These are phyloP conservation scores for Clusia tigrina DNA, from an alignment of 2,888 invertebrate genomes.

Conservation along the genomic window DNA sequence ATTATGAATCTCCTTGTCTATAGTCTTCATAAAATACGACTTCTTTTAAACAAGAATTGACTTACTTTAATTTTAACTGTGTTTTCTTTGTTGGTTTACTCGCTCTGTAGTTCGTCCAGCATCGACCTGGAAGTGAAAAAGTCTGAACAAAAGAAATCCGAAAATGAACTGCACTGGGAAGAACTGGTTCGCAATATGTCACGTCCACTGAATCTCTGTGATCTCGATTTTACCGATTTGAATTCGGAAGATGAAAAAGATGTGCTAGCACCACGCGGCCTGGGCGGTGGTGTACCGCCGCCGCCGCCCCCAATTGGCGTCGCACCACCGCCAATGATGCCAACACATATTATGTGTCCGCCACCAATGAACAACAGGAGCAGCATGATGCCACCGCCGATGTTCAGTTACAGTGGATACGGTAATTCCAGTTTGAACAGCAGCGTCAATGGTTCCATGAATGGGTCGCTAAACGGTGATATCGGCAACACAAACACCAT, in stretches of 20 bases:
- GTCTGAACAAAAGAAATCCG: conserved; percentile 83
- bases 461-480: conserved; percentile 59
- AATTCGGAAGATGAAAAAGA: conserved; percentile 88
- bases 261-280: conserved; percentile 73
- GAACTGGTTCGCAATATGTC: conserved; percentile 80
- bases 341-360: conserved; percentile 53
- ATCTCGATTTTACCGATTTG: conserved; percentile 96
- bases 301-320: conserved; percentile 79
- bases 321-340: conserved; percentile 67
- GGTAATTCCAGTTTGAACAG: conserved; percentile 54
- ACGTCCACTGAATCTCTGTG: conserved; percentile 84
- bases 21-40: no score
- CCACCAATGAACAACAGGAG: conserved; percentile 65
- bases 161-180: conserved; percentile 96
- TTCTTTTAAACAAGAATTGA: no score
- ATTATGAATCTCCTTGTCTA: no score
- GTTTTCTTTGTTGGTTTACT: not conserved
- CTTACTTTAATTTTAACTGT: no score
- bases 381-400: conserved; percentile 66
- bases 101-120: conserved; percentile 72
- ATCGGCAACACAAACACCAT: conserved; percentile 64
- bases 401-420: conserved; percentile 62
- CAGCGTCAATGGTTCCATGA: conserved; percentile 58
- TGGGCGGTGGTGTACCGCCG: conserved; percentile 75
- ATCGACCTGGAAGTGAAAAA: conserved; percentile 76